Conservation (phyloP, 2,113 vertebrate species). For the Symphodus melops region DNA sequence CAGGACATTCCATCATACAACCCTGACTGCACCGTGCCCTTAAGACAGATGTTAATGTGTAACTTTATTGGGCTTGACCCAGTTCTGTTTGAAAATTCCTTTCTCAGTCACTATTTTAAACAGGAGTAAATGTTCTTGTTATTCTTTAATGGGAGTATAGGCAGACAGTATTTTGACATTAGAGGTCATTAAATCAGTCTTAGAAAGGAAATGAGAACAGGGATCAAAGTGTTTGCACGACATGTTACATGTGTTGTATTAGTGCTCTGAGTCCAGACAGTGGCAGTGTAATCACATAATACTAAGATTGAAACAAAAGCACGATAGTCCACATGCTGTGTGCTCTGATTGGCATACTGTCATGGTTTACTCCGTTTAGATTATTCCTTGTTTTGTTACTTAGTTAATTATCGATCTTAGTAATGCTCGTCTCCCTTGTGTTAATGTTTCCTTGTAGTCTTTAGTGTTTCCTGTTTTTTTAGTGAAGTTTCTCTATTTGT, state of each 20-base stretch:
- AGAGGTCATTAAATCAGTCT: background rate
- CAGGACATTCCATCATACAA: constrained; percentile 33
- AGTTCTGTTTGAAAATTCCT: background rate
- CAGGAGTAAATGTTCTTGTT: background rate
- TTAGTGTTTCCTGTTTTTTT: no score
- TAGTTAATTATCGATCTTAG: no score
- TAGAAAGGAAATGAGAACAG: background rate
- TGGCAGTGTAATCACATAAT: constrained; percentile 46
- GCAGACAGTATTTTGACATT: background rate
- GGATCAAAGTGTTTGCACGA: background rate
- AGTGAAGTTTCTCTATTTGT: no score
- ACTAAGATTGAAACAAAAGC: background rate
- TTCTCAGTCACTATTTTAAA: background rate
- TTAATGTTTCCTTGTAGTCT: no score
- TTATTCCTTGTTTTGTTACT: no score
- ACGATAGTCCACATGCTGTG: background rate
- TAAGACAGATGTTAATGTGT: constrained; percentile 76
- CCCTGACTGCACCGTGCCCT: constrained; percentile 26
- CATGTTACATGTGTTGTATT: constrained; percentile 3
- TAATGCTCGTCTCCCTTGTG: no score
- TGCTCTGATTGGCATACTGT: background rate
- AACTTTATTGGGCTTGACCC: constrained; percentile 51
- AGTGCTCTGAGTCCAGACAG: constrained; percentile 40
- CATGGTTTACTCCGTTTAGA: no score
- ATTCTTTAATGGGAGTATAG: background rate